Percentiles rank a stretch among this genome's conserved stretches.
These are phyloP conservation scores for Papilio helenus DNA, from an alignment of 1,140 invertebrate species.

Conservation along the genomic window DNA sequence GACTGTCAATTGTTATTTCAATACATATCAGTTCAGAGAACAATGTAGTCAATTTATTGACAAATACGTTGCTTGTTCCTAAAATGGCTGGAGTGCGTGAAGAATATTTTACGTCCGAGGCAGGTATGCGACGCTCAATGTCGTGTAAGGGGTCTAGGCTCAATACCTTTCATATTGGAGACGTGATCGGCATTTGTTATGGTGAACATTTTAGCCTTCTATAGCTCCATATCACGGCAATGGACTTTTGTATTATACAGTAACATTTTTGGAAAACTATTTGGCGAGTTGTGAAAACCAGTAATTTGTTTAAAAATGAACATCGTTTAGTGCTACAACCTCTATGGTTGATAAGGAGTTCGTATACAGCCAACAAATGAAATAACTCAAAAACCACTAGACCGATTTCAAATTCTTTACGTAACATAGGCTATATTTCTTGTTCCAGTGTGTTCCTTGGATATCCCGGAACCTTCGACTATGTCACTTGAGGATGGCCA, in stretches of 20 bases:
- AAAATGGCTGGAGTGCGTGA: background rate
- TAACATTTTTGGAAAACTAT: background rate
- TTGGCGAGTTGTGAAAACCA: too few species aligned
- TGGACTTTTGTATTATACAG: background rate
- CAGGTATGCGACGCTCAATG: slow-evolving; percentile 34
- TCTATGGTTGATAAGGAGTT: too few species aligned
- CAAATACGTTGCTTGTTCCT: slow-evolving; percentile 19
- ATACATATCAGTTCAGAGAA: background rate
- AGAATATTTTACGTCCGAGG: slow-evolving; percentile 33
- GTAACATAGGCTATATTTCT: too few species aligned
- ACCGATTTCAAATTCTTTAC: too few species aligned
- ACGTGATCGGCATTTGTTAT: slow-evolving; percentile 34
- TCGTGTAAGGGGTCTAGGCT: slow-evolving; percentile 29
- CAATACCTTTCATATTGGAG: slow-evolving; percentile 38
- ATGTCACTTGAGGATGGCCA: too few species aligned
- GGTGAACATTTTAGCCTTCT: slow-evolving; percentile 4
- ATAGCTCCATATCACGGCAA: slow-evolving; percentile 8
- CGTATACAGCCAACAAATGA: too few species aligned
- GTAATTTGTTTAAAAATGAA: too few species aligned
- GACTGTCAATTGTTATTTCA: slow-evolving; percentile 1
- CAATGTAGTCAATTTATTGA: slow-evolving; percentile 25
- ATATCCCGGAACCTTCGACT: too few species aligned
- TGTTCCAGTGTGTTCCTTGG: too few species aligned
- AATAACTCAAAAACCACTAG: too few species aligned
- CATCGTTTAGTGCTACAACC: too few species aligned